Evolutionary conservation across 2,797 vertebrate genomes (phyloP).

Genomic region (Silurus aristotelis): DNA sequence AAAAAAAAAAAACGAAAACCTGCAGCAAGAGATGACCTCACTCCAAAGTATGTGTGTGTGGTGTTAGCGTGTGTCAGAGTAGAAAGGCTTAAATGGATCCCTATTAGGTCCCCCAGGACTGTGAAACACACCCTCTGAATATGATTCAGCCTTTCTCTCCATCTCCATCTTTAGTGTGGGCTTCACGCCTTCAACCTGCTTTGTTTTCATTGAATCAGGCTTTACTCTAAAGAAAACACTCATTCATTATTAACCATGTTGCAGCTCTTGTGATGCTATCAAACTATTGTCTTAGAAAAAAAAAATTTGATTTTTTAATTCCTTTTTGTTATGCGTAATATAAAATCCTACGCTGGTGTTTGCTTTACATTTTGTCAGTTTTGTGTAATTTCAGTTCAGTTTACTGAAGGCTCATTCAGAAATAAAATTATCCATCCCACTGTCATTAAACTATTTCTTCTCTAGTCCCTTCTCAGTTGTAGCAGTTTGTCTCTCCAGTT

Average conservation of each 20-base stretch:
- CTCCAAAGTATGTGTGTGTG: conserved; percentile 41
- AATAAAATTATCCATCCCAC: not conserved
- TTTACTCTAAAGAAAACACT: conserved; percentile 28
- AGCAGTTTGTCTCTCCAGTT: conserved; percentile 23
- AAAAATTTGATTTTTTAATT: not conserved
- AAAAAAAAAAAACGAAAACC: conserved; percentile 16
- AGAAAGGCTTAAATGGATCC: conserved; percentile 49
- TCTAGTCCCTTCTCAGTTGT: conserved; percentile 22
- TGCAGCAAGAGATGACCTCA: conserved; percentile 53
- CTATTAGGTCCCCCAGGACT: conserved; percentile 50
- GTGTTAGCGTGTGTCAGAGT: conserved; percentile 32
- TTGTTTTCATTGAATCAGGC: conserved; percentile 37
- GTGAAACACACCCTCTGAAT: conserved; percentile 44
- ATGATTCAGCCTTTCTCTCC: conserved; percentile 45
- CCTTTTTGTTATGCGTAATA: not conserved
- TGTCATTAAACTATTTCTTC: not conserved
- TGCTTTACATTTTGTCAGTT: not conserved
- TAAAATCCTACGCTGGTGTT: not conserved
- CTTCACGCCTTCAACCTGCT: conserved; percentile 34
- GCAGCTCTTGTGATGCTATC: not conserved
- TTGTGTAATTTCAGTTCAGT: not conserved
- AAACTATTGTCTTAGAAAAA: not conserved
- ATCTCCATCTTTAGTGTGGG: conserved; percentile 37
- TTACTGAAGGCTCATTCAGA: conserved; percentile 6
- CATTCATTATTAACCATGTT: conserved; percentile 30